These are phyloP conservation scores for Megaceryle torquata DNA, from an alignment of 2,113 vertebrate genomes.

Conservation along the genomic window DNA sequence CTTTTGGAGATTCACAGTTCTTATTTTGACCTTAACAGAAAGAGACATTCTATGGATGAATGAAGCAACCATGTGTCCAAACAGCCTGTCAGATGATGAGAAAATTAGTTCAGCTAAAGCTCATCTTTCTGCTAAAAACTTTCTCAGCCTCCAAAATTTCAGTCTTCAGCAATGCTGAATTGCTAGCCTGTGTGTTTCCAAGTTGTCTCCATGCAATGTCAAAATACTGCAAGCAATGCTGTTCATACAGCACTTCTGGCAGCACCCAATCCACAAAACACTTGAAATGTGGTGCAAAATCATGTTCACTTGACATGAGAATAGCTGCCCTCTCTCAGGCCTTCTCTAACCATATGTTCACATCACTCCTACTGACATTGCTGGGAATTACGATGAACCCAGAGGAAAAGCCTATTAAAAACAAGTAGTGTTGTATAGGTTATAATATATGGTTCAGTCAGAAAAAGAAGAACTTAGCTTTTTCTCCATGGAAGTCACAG, in stretches of 20 bases:
- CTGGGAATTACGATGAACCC: background rate
- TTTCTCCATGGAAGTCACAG: background rate
- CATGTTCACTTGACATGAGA: conserved; percentile 28
- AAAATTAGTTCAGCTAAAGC: background rate
- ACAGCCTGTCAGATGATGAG: background rate
- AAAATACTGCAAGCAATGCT: conserved; percentile 48
- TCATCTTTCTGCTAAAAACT: background rate
- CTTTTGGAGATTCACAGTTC: background rate
- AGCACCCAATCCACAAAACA: background rate
- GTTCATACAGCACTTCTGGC: background rate
- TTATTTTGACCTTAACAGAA: background rate
- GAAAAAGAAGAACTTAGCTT: background rate
- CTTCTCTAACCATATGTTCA: conserved; percentile 48
- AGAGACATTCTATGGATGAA: background rate
- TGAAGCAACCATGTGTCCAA: background rate
- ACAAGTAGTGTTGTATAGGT: background rate
- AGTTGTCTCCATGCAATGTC: background rate
- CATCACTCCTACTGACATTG: conserved; percentile 48
- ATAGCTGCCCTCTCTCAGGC: conserved; percentile 20
- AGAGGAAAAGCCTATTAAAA: conserved; percentile 29
- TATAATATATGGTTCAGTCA: conserved; percentile 1
- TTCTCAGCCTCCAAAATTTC: background rate
- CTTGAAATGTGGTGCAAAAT: conserved; percentile 35
- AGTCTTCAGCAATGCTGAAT: conserved; percentile 1
- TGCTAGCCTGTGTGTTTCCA: background rate